A percentile compares a stretch with the other conserved stretches of the same genome.
phyloP scores from a whole-genome alignment of 2,797 vertebrate genomes.

The Anguilla megastoma region DNA sequence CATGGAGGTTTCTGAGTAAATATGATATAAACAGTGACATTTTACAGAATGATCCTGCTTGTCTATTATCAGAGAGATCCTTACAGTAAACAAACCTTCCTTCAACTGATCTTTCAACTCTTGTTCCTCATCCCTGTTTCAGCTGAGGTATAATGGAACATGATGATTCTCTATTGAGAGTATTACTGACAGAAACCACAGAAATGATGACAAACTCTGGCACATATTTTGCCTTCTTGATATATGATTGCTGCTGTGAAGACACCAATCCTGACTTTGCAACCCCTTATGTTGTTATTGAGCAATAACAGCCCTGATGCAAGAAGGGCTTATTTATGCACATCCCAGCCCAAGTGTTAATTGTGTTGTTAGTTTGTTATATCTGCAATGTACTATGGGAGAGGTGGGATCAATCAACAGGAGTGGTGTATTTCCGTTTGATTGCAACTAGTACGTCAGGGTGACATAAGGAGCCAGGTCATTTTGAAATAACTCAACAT shows the following conservation, averaged over 20 bases:
- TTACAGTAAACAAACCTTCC: neutral
- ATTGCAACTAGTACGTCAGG: too few relatives aligned
- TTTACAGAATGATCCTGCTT: neutral
- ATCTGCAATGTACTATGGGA: neutral
- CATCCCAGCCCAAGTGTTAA: slow-evolving; percentile 8
- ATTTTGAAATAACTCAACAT: too few relatives aligned
- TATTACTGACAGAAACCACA: neutral
- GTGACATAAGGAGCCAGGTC: too few relatives aligned
- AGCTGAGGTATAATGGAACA: slow-evolving; percentile 5
- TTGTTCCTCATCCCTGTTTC: neutral
- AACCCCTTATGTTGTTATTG: neutral
- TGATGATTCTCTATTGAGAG: neutral
- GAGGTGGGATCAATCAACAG: neutral
- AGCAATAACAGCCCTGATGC: neutral
- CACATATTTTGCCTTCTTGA: neutral
- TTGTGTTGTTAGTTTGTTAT: neutral
- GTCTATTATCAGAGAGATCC: neutral
- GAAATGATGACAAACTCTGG: neutral
- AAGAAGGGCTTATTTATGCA: neutral
- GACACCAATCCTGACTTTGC: neutral
- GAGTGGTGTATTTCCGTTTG: neutral
- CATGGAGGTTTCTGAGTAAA: too few relatives aligned
- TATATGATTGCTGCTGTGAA: neutral
- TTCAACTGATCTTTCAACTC: neutral
- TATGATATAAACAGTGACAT: neutral